These are phyloP conservation scores for Takifugu ocellatus DNA, from an alignment of 2,797 vertebrate genomes.

Conservation along the genomic window DNA sequence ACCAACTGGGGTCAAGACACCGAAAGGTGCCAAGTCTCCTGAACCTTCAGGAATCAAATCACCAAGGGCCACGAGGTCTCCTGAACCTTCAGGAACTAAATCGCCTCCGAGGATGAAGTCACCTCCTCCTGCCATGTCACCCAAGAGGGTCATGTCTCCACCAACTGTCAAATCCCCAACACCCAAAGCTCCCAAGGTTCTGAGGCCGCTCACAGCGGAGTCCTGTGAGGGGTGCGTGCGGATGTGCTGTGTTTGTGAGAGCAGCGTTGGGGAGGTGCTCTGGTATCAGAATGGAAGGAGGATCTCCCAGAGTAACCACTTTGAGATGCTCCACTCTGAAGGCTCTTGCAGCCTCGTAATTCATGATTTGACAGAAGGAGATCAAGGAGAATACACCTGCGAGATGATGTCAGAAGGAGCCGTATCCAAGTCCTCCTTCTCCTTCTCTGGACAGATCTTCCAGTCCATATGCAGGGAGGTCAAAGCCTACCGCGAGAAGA, in stretches of 20 bases:
- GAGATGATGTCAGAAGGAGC: slow-evolving; percentile 90
- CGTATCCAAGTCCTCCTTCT: slow-evolving; percentile 87
- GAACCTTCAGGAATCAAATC: slow-evolving; percentile 80
- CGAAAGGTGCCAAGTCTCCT: slow-evolving; percentile 58
- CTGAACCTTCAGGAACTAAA: slow-evolving; percentile 75
- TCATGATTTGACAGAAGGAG: slow-evolving; percentile 82
- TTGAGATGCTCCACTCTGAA: slow-evolving; percentile 86
- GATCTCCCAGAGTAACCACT: slow-evolving; percentile 85
- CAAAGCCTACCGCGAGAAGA: slow-evolving; percentile 74
- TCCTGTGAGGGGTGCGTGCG: slow-evolving; percentile 82
- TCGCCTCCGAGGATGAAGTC: slow-evolving; percentile 76
- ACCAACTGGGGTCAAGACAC: slow-evolving; percentile 66
- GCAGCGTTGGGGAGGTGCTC: slow-evolving; percentile 83
- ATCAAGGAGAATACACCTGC: slow-evolving; percentile 93
- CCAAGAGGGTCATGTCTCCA: slow-evolving; percentile 88
- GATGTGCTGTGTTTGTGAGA: slow-evolving; percentile 88
- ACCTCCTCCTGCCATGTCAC: slow-evolving; percentile 69
- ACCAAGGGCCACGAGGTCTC: slow-evolving; percentile 68
- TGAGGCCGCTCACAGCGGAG: slow-evolving; percentile 83
- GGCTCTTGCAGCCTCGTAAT: slow-evolving; percentile 91
- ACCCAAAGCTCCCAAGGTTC: slow-evolving; percentile 74
- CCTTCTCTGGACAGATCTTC: slow-evolving; percentile 88
- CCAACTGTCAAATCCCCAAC: slow-evolving; percentile 71
- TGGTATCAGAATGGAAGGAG: slow-evolving; percentile 91
- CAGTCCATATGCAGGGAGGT: slow-evolving; percentile 85